Base-by-base conservation (phyloP, 64 coral and sea anemone genomes). In the Montipora sp. region DNA sequence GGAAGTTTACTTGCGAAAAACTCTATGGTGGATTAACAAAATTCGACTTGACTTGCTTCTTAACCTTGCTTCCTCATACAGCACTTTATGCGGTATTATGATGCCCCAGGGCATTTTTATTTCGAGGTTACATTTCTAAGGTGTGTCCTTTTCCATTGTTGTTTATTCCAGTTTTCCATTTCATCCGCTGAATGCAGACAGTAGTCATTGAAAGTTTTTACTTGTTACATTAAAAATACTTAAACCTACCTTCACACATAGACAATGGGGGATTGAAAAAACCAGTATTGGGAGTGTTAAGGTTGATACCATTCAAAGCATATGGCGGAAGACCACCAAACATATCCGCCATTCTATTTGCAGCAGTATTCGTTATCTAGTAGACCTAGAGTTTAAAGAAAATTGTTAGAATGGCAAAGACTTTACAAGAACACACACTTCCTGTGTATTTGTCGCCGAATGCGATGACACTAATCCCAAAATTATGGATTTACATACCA, bases 1-100 rank as follows among this genome's bases (percentile, higher is more conserved):
- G 82, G 82, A 85, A 85, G 65, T 85, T 72, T 68, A 71, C 61
- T 81, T 70, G 1, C 9, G 49, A 85, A 63, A 63, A 14, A 55
- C 6, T 69, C 24, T 85, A 1, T 45, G 22, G 9, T n/a, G 13
- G 82, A 68, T 70, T 84, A 71, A 19, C 3, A 16, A 78, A 49
- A 78, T 13, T 78, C 75, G 75, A 19, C 13, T 78, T 78, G 75
- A 78, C 47, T 46, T 14, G 47, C 18, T 71, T 23, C 68, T 71
- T 71, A 71, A 71, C 68, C 68, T 71, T 23, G 68, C 20, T 23
- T 71, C 68, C 19, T 21, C 68, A 5, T 7, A 71, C 19, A 21
- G 68, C 68, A 22, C 68, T 15, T 71, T 2, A 23, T 5, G 18
- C 15, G 68, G 68, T 21, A 23, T 8, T 4, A 18, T 68, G 68